phyloP scores from a whole-genome alignment of 1,140 invertebrate genomes.

The Magallana gigas region DNA sequence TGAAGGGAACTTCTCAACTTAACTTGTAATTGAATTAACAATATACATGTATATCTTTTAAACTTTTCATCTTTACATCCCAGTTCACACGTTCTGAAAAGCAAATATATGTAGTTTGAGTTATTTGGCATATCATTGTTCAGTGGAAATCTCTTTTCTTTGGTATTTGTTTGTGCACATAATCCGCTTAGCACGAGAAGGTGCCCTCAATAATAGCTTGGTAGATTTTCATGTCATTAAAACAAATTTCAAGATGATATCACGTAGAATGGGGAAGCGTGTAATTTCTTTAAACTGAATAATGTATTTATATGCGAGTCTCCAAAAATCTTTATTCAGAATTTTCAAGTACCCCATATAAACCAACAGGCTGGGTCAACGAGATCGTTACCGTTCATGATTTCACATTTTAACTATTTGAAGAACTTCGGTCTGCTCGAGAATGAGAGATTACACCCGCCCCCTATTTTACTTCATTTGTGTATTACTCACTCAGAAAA shows the following conservation, averaged over 20 bases:
- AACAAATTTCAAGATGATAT: conserved; percentile 17
- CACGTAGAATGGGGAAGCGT: neutral
- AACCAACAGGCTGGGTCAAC: conserved; percentile 14
- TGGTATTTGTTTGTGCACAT: neutral
- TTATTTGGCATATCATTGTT: neutral
- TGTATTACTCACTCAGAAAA: conserved; percentile 10
- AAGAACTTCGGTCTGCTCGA: conserved; percentile 15
- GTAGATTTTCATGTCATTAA: conserved; percentile 17
- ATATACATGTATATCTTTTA: neutral
- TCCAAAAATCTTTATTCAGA: conserved; percentile 9
- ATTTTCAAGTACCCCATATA: conserved; percentile 26
- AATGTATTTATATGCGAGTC: neutral
- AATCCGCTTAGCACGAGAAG: conserved; percentile 11
- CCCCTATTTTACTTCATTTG: neutral
- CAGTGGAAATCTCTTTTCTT: neutral
- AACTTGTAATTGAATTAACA: conserved; percentile 24
- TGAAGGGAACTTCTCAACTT: neutral
- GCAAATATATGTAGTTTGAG: conserved; percentile 15
- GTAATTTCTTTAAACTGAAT: neutral
- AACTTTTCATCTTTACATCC: conserved; percentile 5
- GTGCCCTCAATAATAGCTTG: neutral
- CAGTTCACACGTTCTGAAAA: neutral
- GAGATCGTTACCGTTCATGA: neutral
- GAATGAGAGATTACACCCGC: neutral
- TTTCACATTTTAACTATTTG: conserved; percentile 18